Evolutionary conservation across 2,888 invertebrate species (phyloP), one percentile per base, ranked within the genome.

Genomic region (Cephonodes hylas): DNA sequence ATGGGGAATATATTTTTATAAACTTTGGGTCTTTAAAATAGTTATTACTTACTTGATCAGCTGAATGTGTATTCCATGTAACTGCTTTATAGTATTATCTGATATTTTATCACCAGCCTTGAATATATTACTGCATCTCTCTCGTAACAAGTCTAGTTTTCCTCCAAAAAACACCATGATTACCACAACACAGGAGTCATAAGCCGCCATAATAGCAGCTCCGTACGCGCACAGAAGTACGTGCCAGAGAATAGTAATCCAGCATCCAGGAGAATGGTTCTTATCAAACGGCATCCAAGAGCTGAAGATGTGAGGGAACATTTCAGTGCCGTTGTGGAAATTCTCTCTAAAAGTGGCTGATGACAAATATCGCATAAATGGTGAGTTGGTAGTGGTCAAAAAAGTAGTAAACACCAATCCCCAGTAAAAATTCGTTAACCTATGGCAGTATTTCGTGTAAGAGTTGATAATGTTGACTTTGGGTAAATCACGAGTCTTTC

Each of bases 251-350:
- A 89, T 76, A 2, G 85, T 87, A 1, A 88, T 72, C 87, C 87
- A 91, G 48, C 73, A 75, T 5, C 89, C 89, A 7, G 89, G 88
- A 7, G 75, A 77, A 34, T 77, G 72, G 60, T 88, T 76, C 61
- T 89, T 89, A 63, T 91, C 83, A 67, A 87, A 79, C 1, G 90
- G 89, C 76, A 86, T 77, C 89, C 89, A 91, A 15, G 90, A 83
- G 62, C 88, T 90, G 42, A 88, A 88, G 22, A 91, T 88, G 53
- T 89, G 91, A 0, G 87, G 87, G 69, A 89, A 91, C 0, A 66
- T 34, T 66, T 86, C 85, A 0, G 81, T 81, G 4, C 86, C 89
- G 66, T 86, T 86, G 0, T 61, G 73, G 22, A 86, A 58, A 13
- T 76, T 76, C 65, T 85, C 81, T 38, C 86, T 79, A 53, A 79